A percentile compares a stretch with the other conserved stretches of the same genome.
Conservation (phyloP, 2,888 invertebrate species). For the Chymomyza amoena region DNA sequence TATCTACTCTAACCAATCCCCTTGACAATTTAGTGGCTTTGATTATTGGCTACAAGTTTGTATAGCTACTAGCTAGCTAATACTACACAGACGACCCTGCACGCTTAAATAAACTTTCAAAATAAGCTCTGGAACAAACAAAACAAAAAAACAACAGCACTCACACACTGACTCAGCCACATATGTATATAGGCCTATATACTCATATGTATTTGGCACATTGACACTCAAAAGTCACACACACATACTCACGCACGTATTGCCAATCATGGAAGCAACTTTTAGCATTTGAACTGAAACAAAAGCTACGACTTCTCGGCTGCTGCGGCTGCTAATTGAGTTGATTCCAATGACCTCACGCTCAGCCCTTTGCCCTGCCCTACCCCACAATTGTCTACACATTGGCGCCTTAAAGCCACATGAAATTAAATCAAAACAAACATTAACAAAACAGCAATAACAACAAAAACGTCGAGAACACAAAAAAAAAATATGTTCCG, state of each 20-base stretch:
- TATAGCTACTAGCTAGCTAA: background rate
- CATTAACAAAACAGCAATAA: constrained; percentile 12
- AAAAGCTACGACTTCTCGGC: constrained; percentile 12
- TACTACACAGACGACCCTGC: background rate
- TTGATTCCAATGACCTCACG: constrained; percentile 13
- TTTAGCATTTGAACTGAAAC: background rate
- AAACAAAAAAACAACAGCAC: background rate
- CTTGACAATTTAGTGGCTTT: background rate
- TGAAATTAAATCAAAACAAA: constrained; percentile 62
- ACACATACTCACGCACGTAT: constrained; percentile 23
- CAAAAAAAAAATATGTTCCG: background rate
- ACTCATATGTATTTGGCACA: background rate
- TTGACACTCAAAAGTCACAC: constrained; percentile 30
- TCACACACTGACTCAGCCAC: background rate
- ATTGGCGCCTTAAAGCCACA: constrained; percentile 42
- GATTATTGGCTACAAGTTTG: background rate
- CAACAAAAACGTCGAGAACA: constrained; percentile 37
- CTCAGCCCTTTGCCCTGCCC: background rate
- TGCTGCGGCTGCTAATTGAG: constrained; percentile 6
- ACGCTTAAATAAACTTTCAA: background rate
- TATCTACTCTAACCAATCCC: background rate
- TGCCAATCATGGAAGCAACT: constrained; percentile 5
- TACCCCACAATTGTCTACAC: constrained; percentile 6
- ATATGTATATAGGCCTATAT: background rate
- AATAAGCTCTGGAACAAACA: background rate